Evolutionary conservation across 1,140 invertebrate species (phyloP), one percentile per base, ranked within the genome.

Genomic region (Schlechtendalia chinensis): DNA sequence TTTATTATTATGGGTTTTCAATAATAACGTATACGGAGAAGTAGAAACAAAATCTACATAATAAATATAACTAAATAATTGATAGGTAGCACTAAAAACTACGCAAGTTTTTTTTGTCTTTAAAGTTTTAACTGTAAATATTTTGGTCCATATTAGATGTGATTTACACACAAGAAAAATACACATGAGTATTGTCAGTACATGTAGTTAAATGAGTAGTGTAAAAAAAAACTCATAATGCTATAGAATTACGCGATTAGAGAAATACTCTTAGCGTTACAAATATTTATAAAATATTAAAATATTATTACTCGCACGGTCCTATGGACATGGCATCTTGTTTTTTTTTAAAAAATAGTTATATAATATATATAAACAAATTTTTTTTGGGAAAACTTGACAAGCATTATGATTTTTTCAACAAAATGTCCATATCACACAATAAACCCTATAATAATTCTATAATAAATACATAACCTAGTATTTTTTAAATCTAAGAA

Each of bases 11-110:
- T 71, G n/a, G n/a, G 61, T 39, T 79, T 63, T 79, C 14, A 79
- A 79, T 79, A 79, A 61, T 79, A 39, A 79, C 75, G 75, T 79
- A 79, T 79, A 79, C 75, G 47, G 75, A 79, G 39, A 79, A 79
- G 75, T 79, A 79, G 75, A 79, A 79, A 79, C 50, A 77, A 79
- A 79, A 61, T 79, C 75, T 79, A 79, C 75, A 79, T 24, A 79
- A 79, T 79, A 79, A 61, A 79, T 79, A 79, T 50, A 29, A 79
- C 75, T 79, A 79, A 79, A 61, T 79, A 79, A 79, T 79, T 24
- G 56, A 79, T 79, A 79, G 58, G 56, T 79, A 58, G 75, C 32
- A 39, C 75, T 79, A 79, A 79, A n/a, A 59, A 79, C 75, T 79
- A 79, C 32, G 17, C 47, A 47, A 79, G 39, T 79, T 61, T 61